Evolutionary conservation across 2,797 vertebrate species (phyloP).

Genomic region (Simalia tracyae): DNA sequence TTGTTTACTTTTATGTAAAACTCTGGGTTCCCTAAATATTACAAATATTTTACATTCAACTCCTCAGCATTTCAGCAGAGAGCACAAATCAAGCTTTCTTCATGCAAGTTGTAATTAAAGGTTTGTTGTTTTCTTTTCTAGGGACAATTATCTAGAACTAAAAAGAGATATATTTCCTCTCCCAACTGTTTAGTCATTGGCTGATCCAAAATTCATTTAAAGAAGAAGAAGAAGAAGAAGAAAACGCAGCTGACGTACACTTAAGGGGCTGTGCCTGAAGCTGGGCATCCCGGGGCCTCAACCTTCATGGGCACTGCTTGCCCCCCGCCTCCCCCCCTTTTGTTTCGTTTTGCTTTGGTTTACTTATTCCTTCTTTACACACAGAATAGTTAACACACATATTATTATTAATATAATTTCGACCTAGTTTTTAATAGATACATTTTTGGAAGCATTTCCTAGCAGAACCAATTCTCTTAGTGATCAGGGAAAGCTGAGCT

Average conservation of each 20-base stretch:
- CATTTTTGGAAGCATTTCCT: slow-evolving; percentile 60
- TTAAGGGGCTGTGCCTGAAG: slow-evolving; percentile 57
- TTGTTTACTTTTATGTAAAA: slow-evolving; percentile 99
- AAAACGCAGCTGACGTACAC: slow-evolving; percentile 51
- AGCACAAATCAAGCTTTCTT: slow-evolving; percentile 80
- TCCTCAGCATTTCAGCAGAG: slow-evolving; percentile 79
- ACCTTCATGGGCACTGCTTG: slow-evolving; percentile 44
- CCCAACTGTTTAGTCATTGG: slow-evolving; percentile 74
- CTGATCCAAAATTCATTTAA: slow-evolving; percentile 74
- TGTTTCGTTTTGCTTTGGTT: slow-evolving; percentile 57
- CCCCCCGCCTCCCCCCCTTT: slow-evolving; percentile 48
- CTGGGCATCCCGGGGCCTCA: slow-evolving; percentile 46
- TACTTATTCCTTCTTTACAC: slow-evolving; percentile 69
- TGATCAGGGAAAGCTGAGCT: slow-evolving; percentile 39
- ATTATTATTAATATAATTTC: slow-evolving; percentile 64
- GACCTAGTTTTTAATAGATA: slow-evolving; percentile 69
- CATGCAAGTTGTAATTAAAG: slow-evolving; percentile 83
- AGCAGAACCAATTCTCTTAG: slow-evolving; percentile 52
- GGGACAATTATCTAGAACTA: slow-evolving; percentile 81
- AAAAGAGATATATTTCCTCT: slow-evolving; percentile 77
- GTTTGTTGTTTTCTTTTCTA: slow-evolving; percentile 76
- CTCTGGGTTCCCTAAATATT: slow-evolving; percentile 94
- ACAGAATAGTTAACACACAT: slow-evolving; percentile 58
- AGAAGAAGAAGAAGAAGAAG: slow-evolving; percentile 63
- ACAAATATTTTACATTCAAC: slow-evolving; percentile 89